Base-by-base conservation (phyloP, 2,797 vertebrate species). In the Adelosebastes latens region DNA sequence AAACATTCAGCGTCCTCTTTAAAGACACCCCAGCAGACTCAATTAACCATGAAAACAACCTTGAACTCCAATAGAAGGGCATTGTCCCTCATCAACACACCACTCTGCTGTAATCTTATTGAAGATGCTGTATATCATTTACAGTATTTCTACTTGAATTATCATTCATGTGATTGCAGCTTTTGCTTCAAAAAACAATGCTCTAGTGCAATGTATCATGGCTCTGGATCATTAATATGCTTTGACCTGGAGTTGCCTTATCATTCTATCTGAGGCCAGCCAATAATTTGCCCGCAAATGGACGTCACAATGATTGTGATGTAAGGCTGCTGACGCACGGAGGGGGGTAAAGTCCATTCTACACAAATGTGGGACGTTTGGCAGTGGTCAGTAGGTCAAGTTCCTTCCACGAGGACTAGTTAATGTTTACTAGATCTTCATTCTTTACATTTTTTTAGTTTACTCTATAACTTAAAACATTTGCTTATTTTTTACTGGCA, bases 241-340 rank as follows among this genome's bases (percentile, higher is more conserved):
- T 59, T 78, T 83, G 64, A 75, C 72, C 68, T 49, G 53, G 10
- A 31, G 56, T 36, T 14, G 22, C 75, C 31, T 72, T 65, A 77
- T 80, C 66, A 29, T 69, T 72, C 22, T 20, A 36, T 58, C 14
- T 31, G 53, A n/a, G 36, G 31, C 3, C 7, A 59, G 49, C 66
- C 68, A 81, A 79, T 84, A 72, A 67, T 70, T 76, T 68, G 4
- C 39, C 55, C 0, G 2, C 20, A 65, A 76, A 61, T 42, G n/a
- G 24, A 84, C 74, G 53, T 84, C 84, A 89, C 31, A 32, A 3
- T 32, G 18, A 34, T 11, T 25, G 49, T 94, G 93, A 77, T 89
- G 58, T 78, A 93, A 93, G 62, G 11, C 18, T 81, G 62, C 62
- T 95, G 94, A 92, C 85, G 80, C 87, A 92, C 14, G 3, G 11